Conservation (phyloP, 2,113 vertebrate genomes). For the Carettochelys insculpta region DNA sequence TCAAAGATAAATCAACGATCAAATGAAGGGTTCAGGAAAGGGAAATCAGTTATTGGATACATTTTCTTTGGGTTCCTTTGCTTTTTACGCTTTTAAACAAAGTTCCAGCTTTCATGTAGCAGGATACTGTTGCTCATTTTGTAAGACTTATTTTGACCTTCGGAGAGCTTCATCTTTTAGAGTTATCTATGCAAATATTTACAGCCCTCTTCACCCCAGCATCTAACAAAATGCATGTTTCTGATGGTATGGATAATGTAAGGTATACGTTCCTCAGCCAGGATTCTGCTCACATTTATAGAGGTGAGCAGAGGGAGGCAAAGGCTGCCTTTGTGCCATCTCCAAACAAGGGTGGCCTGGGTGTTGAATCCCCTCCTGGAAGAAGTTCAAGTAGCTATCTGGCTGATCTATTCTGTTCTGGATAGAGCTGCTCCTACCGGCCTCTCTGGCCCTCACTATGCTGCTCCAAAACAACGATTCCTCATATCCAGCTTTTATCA, state of each 20-base stretch:
- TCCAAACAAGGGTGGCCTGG: not conserved
- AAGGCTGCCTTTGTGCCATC: not conserved
- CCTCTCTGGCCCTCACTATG: not conserved
- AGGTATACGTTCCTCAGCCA: not conserved
- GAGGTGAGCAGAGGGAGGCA: not conserved
- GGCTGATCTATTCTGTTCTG: not conserved
- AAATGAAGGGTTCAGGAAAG: not conserved
- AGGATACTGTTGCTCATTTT: not conserved
- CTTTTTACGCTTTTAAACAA: slow-evolving; percentile 14
- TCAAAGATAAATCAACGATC: not conserved
- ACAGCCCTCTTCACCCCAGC: not conserved
- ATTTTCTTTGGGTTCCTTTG: not conserved
- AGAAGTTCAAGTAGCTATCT: not conserved
- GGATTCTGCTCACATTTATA: not conserved
- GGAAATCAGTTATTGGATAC: not conserved
- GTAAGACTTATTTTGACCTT: not conserved
- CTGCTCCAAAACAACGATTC: not conserved
- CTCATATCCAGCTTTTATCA: not conserved
- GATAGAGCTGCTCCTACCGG: not conserved
- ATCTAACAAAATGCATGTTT: not conserved
- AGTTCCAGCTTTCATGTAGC: not conserved
- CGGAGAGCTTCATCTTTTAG: not conserved
- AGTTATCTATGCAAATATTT: not conserved
- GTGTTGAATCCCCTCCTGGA: not conserved
- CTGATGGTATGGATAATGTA: not conserved